A percentile compares a stretch with the other conserved stretches of the same genome.
Conservation (phyloP, 1,140 invertebrate genomes). For the Leptopilina boulardi region DNA sequence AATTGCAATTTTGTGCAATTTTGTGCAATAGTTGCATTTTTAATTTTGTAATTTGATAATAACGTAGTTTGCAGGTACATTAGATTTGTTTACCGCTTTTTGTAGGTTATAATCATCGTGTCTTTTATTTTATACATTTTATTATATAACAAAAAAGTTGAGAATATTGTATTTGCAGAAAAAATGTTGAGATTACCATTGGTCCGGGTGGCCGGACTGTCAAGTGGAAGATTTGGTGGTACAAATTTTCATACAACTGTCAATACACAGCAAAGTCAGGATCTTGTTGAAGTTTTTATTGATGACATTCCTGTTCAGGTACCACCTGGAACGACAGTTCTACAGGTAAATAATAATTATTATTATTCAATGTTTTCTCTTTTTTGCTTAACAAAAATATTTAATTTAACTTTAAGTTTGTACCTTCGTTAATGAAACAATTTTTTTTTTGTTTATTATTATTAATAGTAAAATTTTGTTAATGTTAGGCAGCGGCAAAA, state of each 20-base stretch:
- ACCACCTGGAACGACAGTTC: slow-evolving; percentile 96
- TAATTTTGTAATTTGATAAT: too few relatives aligned
- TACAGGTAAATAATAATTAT: slow-evolving; percentile 84
- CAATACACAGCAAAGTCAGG: slow-evolving; percentile 75
- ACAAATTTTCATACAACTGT: slow-evolving; percentile 62
- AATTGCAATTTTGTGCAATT: too few relatives aligned
- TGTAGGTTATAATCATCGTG: too few relatives aligned
- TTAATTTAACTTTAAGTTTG: too few relatives aligned
- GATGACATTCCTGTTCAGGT: slow-evolving; percentile 97
- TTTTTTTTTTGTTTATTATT: neutral
- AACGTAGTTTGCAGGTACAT: too few relatives aligned
- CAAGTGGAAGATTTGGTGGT: slow-evolving; percentile 57
- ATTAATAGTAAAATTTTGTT: slow-evolving; percentile 48
- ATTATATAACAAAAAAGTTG: slow-evolving; percentile 53
- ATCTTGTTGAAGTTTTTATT: slow-evolving; percentile 97
- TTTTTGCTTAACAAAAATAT: too few relatives aligned
- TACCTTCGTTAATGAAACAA: too few relatives aligned
- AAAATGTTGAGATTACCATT: slow-evolving; percentile 80
- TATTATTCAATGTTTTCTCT: too few relatives aligned
- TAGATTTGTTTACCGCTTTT: too few relatives aligned
- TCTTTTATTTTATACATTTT: too few relatives aligned
- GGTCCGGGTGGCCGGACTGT: slow-evolving; percentile 68
- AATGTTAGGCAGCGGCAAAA: slow-evolving; percentile 95
- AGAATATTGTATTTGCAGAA: slow-evolving; percentile 54
- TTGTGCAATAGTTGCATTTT: too few relatives aligned